These are phyloP conservation scores for Apamea crenata DNA, from an alignment of 2,888 invertebrate species.

Conservation along the genomic window DNA sequence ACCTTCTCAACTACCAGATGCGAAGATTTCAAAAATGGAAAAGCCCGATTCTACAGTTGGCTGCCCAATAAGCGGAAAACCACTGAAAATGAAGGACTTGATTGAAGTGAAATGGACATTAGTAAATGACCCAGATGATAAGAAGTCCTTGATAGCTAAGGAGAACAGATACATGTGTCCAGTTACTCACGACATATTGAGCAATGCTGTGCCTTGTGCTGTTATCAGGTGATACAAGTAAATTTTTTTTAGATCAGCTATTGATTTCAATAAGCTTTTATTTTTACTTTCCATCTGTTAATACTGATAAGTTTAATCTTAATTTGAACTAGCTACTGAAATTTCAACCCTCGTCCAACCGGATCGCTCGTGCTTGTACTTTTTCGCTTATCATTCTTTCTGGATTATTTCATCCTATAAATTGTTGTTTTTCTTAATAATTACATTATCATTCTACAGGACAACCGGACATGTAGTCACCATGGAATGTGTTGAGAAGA, in stretches of 20 bases:
- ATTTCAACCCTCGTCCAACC: too few relatives aligned
- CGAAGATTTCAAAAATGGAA: constrained; percentile 91
- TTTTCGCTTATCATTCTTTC: background rate
- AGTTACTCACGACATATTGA: constrained; percentile 98
- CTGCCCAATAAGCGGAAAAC: constrained; percentile 91
- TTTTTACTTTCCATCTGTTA: background rate
- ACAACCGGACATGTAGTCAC: constrained; percentile 98
- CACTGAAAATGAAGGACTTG: constrained; percentile 97
- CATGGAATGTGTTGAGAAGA: constrained; percentile 98
- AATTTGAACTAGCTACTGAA: background rate
- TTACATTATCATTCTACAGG: constrained; percentile 69
- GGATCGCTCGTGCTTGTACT: background rate
- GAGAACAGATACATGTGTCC: constrained; percentile 99
- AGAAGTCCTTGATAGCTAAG: constrained; percentile 96
- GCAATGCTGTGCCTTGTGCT: constrained; percentile 98
- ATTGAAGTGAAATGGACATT: constrained; percentile 98
- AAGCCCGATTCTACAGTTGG: constrained; percentile 86
- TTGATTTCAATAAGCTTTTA: background rate
- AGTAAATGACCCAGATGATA: constrained; percentile 96
- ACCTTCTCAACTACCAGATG: constrained; percentile 97
- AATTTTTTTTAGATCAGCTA: background rate
- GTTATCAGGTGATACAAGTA: constrained; percentile 91
- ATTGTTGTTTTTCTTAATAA: background rate
- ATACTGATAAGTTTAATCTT: background rate
- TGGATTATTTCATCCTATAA: too few relatives aligned